Percentiles rank a stretch among this genome's conserved stretches.
These are phyloP conservation scores for Daphoenositta chrysoptera DNA, from an alignment of 2,113 vertebrate species.

Conservation along the genomic window DNA sequence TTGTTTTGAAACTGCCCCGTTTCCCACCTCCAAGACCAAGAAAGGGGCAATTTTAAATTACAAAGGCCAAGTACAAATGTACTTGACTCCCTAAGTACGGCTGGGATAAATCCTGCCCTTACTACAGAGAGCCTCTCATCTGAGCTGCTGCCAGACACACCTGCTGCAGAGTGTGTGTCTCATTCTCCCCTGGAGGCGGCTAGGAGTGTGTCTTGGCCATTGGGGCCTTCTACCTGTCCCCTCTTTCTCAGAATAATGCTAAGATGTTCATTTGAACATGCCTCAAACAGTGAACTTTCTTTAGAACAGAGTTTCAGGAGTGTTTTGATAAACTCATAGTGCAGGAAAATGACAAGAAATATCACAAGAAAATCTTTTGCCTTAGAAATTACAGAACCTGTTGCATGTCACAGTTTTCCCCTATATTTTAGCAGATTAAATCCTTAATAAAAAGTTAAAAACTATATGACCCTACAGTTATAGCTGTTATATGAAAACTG, in stretches of 20 bases:
- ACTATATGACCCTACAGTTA: background rate
- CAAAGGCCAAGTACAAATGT: background rate
- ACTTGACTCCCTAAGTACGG: background rate
- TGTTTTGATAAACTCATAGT: background rate
- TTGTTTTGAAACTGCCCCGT: background rate
- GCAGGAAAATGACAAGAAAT: background rate
- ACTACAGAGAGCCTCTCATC: background rate
- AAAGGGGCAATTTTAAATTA: background rate
- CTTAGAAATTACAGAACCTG: background rate
- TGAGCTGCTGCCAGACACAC: background rate
- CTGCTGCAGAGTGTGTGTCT: rapidly evolving
- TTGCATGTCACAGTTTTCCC: background rate
- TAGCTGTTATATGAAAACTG: background rate
- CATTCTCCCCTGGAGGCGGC: background rate
- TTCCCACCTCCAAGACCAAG: background rate
- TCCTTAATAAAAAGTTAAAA: background rate
- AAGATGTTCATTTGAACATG: background rate
- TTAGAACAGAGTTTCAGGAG: background rate
- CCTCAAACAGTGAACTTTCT: background rate
- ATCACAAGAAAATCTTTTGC: background rate
- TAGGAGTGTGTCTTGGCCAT: background rate
- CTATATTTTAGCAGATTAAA: background rate
- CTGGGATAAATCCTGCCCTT: background rate
- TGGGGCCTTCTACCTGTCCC: background rate
- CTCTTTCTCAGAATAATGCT: background rate